Base-by-base conservation (phyloP, 2,797 vertebrate genomes). In the Peromyscus nudipes region DNA sequence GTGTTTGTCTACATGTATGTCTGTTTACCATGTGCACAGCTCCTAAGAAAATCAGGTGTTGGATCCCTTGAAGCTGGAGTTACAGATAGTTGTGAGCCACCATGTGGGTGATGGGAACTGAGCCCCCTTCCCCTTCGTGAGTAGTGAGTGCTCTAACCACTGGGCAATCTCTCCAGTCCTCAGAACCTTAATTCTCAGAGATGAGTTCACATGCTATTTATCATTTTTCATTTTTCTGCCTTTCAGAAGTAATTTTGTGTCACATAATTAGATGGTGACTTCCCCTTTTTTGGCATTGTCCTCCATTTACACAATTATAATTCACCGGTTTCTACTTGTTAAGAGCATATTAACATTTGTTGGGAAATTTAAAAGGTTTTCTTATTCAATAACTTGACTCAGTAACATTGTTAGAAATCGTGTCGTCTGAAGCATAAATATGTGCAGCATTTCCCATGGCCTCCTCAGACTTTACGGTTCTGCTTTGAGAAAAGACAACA, bases 381-480 rank as follows among this genome's bases (percentile, higher is more conserved):
- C 14, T 23, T 71, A 49, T 64, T 80, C 27, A 13, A 71, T 57
- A 71, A 27, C 64, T 23, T 27, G 57, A 90, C 19, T 83, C 69
- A 57, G 62, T 65, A 69, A 92, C 46, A 80, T 93, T 64, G 82
- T n/a, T 86, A 80, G 52, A 89, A 94, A 31, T 57, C 37, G 75
- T 34, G 91, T 87, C 88, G 16, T 65, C 77, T 64, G 23, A 75
- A 23, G 10, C n/a, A 9, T 27, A 5, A 34, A 31, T 27, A 43
- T 25, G 19, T 17, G 2, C 16, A 40, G 19, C 14, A n/a, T 34
- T 71, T 62, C 23, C n/a, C 73, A 79, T 81, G 6, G 40, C 60
- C 79, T 87, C 17, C 29, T 88, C 43, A 89, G 37, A 65, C 29
- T 40, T 23, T 67, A 11, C 7, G 43, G 10, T 89, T 75, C 31